These are phyloP conservation scores for Halocynthia aurantium DNA, from an alignment of 23 tunicate species.

Conservation along the genomic window DNA sequence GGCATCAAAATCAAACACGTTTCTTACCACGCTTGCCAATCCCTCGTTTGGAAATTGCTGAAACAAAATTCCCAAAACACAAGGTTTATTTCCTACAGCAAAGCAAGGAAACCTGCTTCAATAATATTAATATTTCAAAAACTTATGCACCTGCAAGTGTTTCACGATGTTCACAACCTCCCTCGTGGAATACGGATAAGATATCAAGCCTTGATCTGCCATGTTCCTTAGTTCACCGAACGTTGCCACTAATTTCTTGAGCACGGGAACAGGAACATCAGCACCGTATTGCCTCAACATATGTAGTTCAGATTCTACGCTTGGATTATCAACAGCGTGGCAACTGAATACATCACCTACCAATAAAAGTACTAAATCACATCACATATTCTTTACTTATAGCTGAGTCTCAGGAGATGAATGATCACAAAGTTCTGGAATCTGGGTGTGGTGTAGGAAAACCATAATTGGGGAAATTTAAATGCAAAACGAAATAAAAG, in stretches of 20 bases:
- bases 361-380: too few relatives aligned
- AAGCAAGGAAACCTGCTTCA: too few relatives aligned
- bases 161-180: conserved; percentile 95
- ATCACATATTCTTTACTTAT: too few relatives aligned
- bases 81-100: background rate
- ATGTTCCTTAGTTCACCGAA: conserved; percentile 86
- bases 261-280: conserved; percentile 62
- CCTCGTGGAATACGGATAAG: conserved; percentile 92
- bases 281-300: conserved; percentile 82
- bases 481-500: too few relatives aligned
- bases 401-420: too few relatives aligned
- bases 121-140: background rate
- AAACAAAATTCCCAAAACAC: background rate
- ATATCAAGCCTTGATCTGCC: conserved; percentile 84
- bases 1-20: conserved; percentile 95
- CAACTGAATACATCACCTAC: conserved; percentile 95
- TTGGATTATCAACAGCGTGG: conserved; percentile 95
- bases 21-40: conserved; percentile 67
- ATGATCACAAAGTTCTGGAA: too few relatives aligned
- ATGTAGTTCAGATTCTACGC: conserved; percentile 67
- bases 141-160: conserved; percentile 73
- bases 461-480: too few relatives aligned
- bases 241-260: conserved; percentile 85
- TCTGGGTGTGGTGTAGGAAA: too few relatives aligned
- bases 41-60: conserved; percentile 96